phyloP scores from a whole-genome alignment of 37 sponge, comb jelly and placozoan genomes.

The Cliona cf. orientalis region DNA sequence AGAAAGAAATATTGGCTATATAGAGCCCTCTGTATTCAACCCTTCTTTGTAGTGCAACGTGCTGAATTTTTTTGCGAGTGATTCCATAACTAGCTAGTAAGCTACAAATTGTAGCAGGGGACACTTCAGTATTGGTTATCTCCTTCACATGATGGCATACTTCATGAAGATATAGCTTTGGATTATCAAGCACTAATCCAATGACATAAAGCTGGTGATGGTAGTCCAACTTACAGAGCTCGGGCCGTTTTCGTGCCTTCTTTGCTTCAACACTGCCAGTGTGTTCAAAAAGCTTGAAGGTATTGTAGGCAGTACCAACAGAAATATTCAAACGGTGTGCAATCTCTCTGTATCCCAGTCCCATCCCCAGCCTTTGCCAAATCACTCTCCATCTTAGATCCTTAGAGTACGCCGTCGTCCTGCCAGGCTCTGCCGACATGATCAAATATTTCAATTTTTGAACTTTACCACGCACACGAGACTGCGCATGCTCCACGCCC shows the following conservation, averaged over 20 bases:
- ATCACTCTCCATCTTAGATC: too few species aligned
- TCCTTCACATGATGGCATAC: not conserved
- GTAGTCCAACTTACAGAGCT: too few species aligned
- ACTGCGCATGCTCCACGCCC: too few species aligned
- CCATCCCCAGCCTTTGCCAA: not conserved
- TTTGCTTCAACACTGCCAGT: not conserved
- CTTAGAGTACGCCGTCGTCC: not conserved
- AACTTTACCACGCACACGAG: too few species aligned
- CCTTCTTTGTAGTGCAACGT: constrained; percentile 4
- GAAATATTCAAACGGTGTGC: not conserved
- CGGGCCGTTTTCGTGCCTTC: too few species aligned
- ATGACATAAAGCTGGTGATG: not conserved
- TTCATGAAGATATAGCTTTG: not conserved
- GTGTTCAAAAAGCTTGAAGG: not conserved
- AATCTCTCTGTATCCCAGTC: not conserved
- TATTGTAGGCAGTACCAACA: constrained; percentile 9
- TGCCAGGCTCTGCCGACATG: not conserved
- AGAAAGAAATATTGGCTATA: too few species aligned
- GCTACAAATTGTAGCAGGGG: not conserved
- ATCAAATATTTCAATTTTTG: too few species aligned
- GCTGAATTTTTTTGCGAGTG: constrained; percentile 7
- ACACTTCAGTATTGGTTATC: not conserved
- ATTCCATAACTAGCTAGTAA: not conserved
- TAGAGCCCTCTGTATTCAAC: not conserved
- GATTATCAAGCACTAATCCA: not conserved